A percentile compares a stretch with the other conserved stretches of the same genome.
These are phyloP conservation scores for Aradophagus sp. DNA, from an alignment of 1,140 invertebrate species.

Conservation along the genomic window DNA sequence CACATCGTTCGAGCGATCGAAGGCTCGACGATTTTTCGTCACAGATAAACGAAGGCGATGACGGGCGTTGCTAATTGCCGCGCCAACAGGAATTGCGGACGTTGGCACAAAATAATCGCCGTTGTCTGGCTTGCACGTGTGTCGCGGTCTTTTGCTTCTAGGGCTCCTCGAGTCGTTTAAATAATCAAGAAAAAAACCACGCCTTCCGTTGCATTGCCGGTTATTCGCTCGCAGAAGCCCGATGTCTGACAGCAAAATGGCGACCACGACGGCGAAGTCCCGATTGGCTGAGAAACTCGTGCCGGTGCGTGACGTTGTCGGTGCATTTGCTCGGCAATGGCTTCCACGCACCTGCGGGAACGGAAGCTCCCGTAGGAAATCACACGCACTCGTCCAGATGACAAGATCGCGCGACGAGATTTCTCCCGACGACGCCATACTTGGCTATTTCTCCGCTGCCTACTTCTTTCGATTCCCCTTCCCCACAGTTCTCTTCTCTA, in stretches of 20 bases:
- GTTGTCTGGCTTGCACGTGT: constrained; percentile 4
- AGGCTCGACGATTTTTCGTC: no score
- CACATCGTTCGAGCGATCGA: constrained; percentile 10
- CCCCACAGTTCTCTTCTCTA: no score
- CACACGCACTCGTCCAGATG: constrained; percentile 21
- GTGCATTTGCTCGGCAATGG: constrained; percentile 48
- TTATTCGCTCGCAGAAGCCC: constrained; percentile 26
- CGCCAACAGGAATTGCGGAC: constrained; percentile 14
- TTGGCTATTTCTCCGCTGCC: no score
- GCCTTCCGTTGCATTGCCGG: constrained; percentile 45
- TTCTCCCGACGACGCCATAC: no score
- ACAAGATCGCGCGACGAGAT: constrained; percentile 3
- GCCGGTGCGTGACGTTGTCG: constrained; percentile 49
- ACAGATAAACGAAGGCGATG: not conserved
- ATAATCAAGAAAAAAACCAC: constrained; percentile 58
- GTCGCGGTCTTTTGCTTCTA: no score
- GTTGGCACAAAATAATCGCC: constrained; percentile 39
- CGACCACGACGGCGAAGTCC: constrained; percentile 16
- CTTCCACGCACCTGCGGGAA: constrained; percentile 58
- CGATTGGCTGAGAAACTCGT: constrained; percentile 56
- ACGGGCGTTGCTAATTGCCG: constrained; percentile 35
- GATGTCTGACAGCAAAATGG: constrained; percentile 52
- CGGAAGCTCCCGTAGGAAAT: constrained; percentile 51
- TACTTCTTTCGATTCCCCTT: no score
- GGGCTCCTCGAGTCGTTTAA: constrained; percentile 27